A percentile compares a stretch with the other conserved stretches of the same genome.
Evolutionary conservation across 2,113 vertebrate genomes (phyloP).

Genomic region (Gambusia holbrooki): DNA sequence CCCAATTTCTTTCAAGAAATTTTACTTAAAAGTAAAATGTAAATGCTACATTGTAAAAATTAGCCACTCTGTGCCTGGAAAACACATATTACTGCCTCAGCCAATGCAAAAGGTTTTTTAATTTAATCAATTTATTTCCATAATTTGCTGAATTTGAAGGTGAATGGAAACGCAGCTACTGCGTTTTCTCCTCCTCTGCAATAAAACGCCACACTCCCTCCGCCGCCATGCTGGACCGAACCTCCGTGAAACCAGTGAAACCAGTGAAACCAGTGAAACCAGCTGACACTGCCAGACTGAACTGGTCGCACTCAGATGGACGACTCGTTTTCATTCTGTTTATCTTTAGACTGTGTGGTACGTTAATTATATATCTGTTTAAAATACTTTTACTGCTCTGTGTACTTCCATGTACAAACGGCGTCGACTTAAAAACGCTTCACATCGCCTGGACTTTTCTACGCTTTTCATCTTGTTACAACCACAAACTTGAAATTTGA

Average conservation of each 20-base stretch:
- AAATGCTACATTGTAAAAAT: too few relatives aligned
- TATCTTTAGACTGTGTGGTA: not conserved
- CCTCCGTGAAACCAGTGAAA: slow-evolving; percentile 54
- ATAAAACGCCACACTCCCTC: not conserved
- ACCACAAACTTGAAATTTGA: not conserved
- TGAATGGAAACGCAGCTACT: too few relatives aligned
- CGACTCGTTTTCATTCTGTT: not conserved
- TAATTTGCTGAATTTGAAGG: too few relatives aligned
- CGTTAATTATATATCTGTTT: not conserved
- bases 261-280: slow-evolving; percentile 64
- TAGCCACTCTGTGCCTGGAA: too few relatives aligned
- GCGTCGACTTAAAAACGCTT: not conserved
- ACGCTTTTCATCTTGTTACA: not conserved
- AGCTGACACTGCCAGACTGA: slow-evolving; percentile 63
- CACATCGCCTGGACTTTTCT: not conserved
- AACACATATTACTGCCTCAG: too few relatives aligned
- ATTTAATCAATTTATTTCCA: too few relatives aligned
- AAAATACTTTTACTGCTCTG: not conserved
- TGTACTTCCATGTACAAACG: not conserved
- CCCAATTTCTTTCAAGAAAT: too few relatives aligned
- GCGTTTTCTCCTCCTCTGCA: too few relatives aligned
- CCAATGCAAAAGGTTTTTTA: too few relatives aligned
- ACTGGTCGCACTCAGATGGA: slow-evolving; percentile 5
- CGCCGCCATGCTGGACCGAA: slow-evolving; percentile 13
- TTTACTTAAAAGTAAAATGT: too few relatives aligned